These are phyloP conservation scores for Catharus fuscescens DNA, from an alignment of 2,113 vertebrate genomes.

Conservation along the genomic window DNA sequence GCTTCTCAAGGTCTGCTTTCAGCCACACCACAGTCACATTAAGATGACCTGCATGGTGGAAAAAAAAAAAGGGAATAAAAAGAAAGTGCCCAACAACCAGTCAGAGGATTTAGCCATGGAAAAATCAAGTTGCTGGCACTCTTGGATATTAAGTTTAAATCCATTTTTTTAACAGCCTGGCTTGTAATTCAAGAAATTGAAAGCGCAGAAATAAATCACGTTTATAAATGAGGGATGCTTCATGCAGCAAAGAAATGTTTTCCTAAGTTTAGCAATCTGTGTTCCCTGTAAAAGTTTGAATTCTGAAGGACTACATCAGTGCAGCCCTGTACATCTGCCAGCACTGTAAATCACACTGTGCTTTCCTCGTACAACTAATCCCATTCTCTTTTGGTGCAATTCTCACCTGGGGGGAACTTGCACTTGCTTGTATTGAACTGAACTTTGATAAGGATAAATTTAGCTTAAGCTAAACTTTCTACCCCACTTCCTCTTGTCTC, in stretches of 20 bases:
- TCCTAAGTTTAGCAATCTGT: background rate
- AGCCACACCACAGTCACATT: background rate
- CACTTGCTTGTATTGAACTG: background rate
- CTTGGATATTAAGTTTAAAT: background rate
- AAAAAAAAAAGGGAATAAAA: background rate
- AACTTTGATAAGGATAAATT: background rate
- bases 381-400: background rate
- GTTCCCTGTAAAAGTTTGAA: background rate
- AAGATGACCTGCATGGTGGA: background rate
- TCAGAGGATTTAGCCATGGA: background rate
- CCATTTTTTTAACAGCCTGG: background rate
- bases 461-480: background rate
- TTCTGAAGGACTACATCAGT: background rate
- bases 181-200: background rate
- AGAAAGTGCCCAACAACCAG: background rate
- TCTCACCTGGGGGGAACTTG: background rate
- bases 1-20: background rate
- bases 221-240: background rate
- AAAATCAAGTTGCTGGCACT: background rate
- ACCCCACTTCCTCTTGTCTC: background rate
- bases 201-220: accelerated
- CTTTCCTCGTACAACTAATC: background rate
- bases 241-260: background rate
- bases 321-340: background rate
- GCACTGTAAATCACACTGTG: background rate